Base-by-base conservation (phyloP, 2,113 vertebrate genomes). In the Paedocypris sp. region DNA sequence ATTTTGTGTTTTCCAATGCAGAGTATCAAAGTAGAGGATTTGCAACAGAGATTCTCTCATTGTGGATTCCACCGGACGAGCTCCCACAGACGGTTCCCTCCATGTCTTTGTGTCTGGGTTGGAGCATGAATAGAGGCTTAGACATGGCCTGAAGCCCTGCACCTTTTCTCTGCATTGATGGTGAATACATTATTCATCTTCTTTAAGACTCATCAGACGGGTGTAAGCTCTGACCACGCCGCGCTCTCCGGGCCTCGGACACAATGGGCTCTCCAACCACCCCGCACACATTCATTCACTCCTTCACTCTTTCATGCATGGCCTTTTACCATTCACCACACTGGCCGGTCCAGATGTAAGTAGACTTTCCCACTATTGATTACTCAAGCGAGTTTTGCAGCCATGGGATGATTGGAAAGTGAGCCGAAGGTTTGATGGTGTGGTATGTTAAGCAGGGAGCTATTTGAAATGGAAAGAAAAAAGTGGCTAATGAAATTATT, bases 121-220 rank as follows among this genome's bases (percentile, higher is more conserved):
- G 70, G 73, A 79, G 74, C 68, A 76, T 82, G 81, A 82, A 85
- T 82, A 80, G 78, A 72, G 78, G 82, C 81, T 85, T 82, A 83
- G 69, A 76, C 63, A 78, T 82, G 75, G 82, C 82, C 82, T 57
- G 67, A 69, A 80, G 82, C 80, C 73, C 80, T 80, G 80, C 64
- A 62, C 82, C 79, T 81, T 81, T 77, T 79, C 77, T 77, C 77
- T 76, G 82, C 81, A 81, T 79, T 83, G 80, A 83, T 82, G 73
- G 77, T 73, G 73, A 76, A 81, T 85, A 80, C 82, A 85, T 85
- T 76, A 85, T 85, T 85, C 82, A 85, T 83, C 80, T 77, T 79
- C 83, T 79, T 82, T 79, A 78, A 80, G 76, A 23, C 78, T 82
- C 75, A 76, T 83, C 79, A 81, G 79, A 82, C 72, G 79, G 76